phyloP scores from a whole-genome alignment of 1,140 invertebrate genomes.

The Asbolus verrucosus region DNA sequence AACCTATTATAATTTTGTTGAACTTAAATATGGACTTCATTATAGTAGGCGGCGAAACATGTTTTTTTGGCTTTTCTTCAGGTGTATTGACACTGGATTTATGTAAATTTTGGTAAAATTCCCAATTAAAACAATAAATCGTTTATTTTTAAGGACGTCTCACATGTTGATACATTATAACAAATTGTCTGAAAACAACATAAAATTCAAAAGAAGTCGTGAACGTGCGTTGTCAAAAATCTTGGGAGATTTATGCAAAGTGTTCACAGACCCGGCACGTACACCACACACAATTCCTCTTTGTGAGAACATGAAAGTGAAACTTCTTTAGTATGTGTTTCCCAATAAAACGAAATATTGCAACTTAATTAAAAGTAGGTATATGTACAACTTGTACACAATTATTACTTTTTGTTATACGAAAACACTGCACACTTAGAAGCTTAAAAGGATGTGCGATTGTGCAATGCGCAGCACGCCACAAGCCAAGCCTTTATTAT shows the following conservation, averaged over 20 bases:
- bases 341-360: slow-evolving; percentile 4
- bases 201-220: not conserved
- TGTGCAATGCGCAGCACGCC: no score
- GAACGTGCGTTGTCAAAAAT: slow-evolving; percentile 3
- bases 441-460: no score
- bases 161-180: no score
- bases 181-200: not conserved
- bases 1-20: slow-evolving; percentile 20
- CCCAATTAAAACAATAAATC: slow-evolving; percentile 2
- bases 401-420: slow-evolving; percentile 3
- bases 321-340: slow-evolving; percentile 10
- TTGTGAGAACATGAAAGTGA: slow-evolving; percentile 34
- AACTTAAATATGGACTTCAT: slow-evolving; percentile 5
- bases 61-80: no score
- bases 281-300: not conserved
- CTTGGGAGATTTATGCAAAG: not conserved
- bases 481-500: no score
- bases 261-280: no score
- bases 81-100: slow-evolving; percentile 21
- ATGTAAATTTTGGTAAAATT: not conserved
- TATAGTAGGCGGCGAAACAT: slow-evolving; percentile 15
- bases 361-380: slow-evolving; percentile 19
- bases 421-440: not conserved
- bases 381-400: slow-evolving; percentile 5
- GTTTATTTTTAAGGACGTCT: slow-evolving; percentile 5